Evolutionary conservation across 2,888 invertebrate genomes (phyloP).

Genomic region (Cataglyphis livida): DNA sequence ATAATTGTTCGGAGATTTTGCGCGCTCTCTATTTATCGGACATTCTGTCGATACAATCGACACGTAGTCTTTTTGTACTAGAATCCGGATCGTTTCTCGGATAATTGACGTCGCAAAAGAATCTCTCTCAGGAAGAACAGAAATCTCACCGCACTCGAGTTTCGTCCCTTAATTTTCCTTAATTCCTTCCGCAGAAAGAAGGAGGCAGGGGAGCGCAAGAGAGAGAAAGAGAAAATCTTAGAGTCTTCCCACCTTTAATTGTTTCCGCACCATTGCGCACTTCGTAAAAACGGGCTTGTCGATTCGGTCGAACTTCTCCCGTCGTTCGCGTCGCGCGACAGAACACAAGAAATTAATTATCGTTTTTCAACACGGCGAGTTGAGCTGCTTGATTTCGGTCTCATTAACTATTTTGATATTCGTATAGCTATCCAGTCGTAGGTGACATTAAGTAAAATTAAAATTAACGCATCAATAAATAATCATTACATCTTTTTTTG

Average conservation of each 20-base stretch:
- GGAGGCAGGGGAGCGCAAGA: background rate
- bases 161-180: slow-evolving; percentile 22
- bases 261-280: slow-evolving; percentile 43
- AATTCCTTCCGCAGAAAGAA: slow-evolving; percentile 13
- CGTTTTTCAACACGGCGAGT: slow-evolving; percentile 23
- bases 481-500: background rate
- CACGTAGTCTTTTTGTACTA: background rate
- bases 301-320: slow-evolving; percentile 40
- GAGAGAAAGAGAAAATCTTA: background rate
- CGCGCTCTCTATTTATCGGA: background rate
- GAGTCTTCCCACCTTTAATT: slow-evolving; percentile 35
- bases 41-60: slow-evolving; percentile 16
- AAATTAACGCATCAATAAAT: background rate
- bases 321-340: slow-evolving; percentile 32
- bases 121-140: slow-evolving; percentile 11
- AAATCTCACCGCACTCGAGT: slow-evolving; percentile 31
- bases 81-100: slow-evolving; percentile 6
- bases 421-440: background rate
- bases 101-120: slow-evolving; percentile 25
- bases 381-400: slow-evolving; percentile 40
- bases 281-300: slow-evolving; percentile 42
- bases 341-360: slow-evolving; percentile 50
- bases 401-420: slow-evolving; percentile 25
- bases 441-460: slow-evolving; percentile 14
- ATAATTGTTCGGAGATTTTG: slow-evolving; percentile 34